Base-by-base conservation (phyloP, 2,888 invertebrate genomes). In the Pasiphila rectangulata region DNA sequence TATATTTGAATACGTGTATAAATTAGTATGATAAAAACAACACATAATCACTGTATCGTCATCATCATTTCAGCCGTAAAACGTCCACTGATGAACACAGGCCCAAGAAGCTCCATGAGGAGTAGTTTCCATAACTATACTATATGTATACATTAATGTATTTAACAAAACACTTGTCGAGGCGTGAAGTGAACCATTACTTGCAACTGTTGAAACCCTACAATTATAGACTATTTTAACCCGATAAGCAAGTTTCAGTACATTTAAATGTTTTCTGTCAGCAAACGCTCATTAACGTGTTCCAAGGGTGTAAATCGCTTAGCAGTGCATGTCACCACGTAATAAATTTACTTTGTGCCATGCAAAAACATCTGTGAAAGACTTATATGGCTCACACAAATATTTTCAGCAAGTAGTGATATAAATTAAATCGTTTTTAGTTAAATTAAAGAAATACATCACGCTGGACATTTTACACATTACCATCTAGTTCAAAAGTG, bases 261-360 rank as follows among this genome's bases (percentile, higher is more conserved):
- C 35, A 43, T 44, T 44, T 20, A 44, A 49, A 49, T 40, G 44
- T 49, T 35, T 34, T 25, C 25, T 43, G 49, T 40, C 49, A 44
- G 44, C 49, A 7, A 24, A 25, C 38, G 44, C 35, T 49, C 48
- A 49, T 49, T 49, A 49, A 44, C 20, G 39, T 40, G 42, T 32
- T 48, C 39, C 39, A 43, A 48, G 48, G 43, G 48, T 45, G 30
- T 36, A 36, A 49, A 45, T 40, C 40, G 44, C 44, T 42, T 39
- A 39, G 42, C 30, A 30, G 24, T 49, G 49, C 49, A 49, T 45
- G 49, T 40, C 44, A 36, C 37, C 23, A 29, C 12, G 44, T 49
- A 40, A 45, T 49, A 49, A 49, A 44, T 29, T 36, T 41, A 15
- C 36, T 41, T 30, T 30, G 36, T 49, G 36, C 41, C 49, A 16